phyloP scores from a whole-genome alignment of 2,113 vertebrate genomes.

The Solea solea region DNA sequence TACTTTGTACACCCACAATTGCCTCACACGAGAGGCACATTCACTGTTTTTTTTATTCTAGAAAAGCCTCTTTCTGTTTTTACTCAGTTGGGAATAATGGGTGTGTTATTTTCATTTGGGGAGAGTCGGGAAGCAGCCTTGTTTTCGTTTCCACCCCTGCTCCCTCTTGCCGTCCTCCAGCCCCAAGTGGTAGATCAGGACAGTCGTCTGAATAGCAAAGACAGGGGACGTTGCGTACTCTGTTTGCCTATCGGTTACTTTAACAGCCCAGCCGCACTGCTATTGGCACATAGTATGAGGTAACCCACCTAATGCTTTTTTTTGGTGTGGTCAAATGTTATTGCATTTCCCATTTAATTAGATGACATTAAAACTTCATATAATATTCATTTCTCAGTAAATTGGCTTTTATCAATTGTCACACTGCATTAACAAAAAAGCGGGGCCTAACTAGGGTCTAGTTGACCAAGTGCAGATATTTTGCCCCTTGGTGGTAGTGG shows the following conservation, averaged over 20 bases:
- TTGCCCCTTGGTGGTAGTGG: not conserved
- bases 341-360: too few relatives aligned
- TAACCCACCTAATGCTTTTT: not conserved
- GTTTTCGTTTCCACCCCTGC: constrained; percentile 14
- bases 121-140: constrained; percentile 24
- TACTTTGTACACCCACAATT: not conserved
- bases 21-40: not conserved
- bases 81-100: not conserved
- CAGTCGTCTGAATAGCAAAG: not conserved
- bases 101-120: constrained; percentile 23
- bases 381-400: too few relatives aligned
- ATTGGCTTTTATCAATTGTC: too few relatives aligned
- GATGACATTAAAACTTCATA: too few relatives aligned
- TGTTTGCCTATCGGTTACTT: constrained; percentile 1
- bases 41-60: not conserved
- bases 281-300: not conserved
- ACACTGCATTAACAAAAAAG: not conserved
- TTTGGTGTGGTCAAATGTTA: not conserved
- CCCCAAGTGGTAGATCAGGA: constrained; percentile 1
- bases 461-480: not conserved
- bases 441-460: not conserved
- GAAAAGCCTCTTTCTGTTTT: not conserved
- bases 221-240: not conserved
- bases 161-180: not conserved
- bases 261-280: not conserved